phyloP scores from a whole-genome alignment of 2,797 vertebrate genomes.

The Sphenopsis melanotis region DNA sequence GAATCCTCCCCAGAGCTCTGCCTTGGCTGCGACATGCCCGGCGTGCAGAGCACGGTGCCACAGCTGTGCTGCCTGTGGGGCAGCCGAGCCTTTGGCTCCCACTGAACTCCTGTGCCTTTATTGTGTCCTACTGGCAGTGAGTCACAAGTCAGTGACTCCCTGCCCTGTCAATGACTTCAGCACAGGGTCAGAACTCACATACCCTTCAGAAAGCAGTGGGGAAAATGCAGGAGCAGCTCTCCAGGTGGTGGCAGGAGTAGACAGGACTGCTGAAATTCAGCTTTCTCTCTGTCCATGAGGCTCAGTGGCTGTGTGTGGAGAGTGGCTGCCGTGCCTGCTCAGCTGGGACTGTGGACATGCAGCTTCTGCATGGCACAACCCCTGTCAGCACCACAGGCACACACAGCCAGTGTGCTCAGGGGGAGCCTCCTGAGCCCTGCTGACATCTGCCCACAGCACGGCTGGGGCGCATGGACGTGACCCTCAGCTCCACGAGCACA shows the following conservation, averaged over 20 bases:
- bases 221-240: background rate
- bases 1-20: background rate
- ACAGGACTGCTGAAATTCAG: background rate
- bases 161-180: background rate
- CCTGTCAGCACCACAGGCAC: background rate
- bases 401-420: accelerated
- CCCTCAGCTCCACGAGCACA: background rate
- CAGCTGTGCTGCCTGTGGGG: background rate
- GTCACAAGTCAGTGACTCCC: background rate
- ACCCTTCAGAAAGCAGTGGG: background rate
- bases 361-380: accelerated
- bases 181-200: background rate
- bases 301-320: accelerated
- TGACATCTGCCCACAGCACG: accelerated
- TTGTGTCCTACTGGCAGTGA: background rate
- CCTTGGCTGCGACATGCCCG: background rate
- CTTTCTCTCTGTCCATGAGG: background rate
- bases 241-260: background rate
- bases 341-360: background rate
- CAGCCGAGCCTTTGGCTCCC: background rate
- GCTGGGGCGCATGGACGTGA: accelerated
- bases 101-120: accelerated
- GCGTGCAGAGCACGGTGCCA: accelerated
- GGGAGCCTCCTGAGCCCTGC: accelerated
- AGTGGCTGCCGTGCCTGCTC: background rate